A percentile compares a stretch with the other conserved stretches of the same genome.
Evolutionary conservation across 2,113 vertebrate genomes (phyloP).

Genomic region (Oreamnos americanus): DNA sequence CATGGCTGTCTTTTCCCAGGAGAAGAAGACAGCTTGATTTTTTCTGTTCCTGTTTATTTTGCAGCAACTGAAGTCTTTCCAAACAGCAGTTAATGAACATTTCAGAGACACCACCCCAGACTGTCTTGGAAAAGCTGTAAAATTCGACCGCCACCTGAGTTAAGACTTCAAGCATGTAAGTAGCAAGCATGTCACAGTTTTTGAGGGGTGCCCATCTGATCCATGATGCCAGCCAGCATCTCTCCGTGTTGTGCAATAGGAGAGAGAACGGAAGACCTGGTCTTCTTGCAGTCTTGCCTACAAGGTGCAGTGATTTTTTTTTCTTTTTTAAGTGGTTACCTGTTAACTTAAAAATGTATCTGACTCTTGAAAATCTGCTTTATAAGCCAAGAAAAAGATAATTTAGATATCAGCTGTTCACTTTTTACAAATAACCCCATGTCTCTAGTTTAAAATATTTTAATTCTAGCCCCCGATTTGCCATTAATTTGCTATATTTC

Average conservation of each 20-base stretch:
- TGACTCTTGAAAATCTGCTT: neutral
- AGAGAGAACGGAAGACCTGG: neutral
- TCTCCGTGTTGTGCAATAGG: neutral
- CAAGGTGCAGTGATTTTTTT: neutral
- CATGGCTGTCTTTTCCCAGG: neutral
- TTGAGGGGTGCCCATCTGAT: neutral
- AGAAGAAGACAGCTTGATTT: conserved; percentile 3
- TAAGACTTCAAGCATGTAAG: neutral
- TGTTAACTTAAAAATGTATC: neutral
- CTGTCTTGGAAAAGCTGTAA: neutral
- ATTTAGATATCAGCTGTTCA: neutral
- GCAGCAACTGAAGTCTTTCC: conserved; percentile 58
- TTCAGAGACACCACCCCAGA: conserved; percentile 61
- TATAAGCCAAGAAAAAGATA: neutral
- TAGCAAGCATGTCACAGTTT: neutral
- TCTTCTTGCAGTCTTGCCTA: neutral
- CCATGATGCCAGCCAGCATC: neutral
- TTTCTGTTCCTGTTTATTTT: conserved; percentile 54
- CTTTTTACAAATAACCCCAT: neutral
- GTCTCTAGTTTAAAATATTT: neutral
- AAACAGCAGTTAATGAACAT: conserved; percentile 69
- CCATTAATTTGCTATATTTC: neutral
- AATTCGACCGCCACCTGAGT: neutral
- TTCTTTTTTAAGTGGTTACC: neutral
- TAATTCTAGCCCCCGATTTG: neutral